Conservation (phyloP, 2,797 vertebrate genomes). For the Furcifer pardalis region DNA sequence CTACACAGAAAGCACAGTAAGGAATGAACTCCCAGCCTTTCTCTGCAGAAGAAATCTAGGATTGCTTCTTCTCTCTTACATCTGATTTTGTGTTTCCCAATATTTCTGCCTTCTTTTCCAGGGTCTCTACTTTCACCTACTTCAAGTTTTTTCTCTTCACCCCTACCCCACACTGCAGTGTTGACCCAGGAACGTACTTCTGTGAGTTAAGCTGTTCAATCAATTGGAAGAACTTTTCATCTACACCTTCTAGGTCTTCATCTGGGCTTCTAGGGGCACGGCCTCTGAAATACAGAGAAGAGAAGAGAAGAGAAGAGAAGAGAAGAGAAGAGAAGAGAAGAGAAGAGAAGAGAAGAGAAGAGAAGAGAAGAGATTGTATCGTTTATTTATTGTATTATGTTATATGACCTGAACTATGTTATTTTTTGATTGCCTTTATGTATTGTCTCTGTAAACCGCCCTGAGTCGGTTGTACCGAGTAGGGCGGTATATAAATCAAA, state of each 20-base stretch:
- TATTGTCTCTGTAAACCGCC: no score
- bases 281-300: constrained; percentile 49
- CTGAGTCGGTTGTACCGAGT: no score
- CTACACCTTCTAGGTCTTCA: constrained; percentile 68
- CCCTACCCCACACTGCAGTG: not conserved
- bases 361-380: no score
- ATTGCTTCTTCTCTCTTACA: not conserved
- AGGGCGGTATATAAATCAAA: no score
- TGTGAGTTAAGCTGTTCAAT: constrained; percentile 81
- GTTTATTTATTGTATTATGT: no score
- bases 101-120: not conserved
- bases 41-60: no score
- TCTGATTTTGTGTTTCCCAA: not conserved
- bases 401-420: no score
- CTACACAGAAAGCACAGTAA: no score
- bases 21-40: no score
- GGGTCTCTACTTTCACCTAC: not conserved
- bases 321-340: not conserved
- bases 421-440: no score
- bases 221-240: constrained; percentile 73
- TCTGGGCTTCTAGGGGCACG: constrained; percentile 65
- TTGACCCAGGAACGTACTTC: constrained; percentile 68
- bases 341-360: no score
- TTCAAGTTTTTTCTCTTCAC: no score
- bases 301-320: not conserved